Evolutionary conservation across 2,113 vertebrate species (phyloP).

Genomic region (Jacana jacana): DNA sequence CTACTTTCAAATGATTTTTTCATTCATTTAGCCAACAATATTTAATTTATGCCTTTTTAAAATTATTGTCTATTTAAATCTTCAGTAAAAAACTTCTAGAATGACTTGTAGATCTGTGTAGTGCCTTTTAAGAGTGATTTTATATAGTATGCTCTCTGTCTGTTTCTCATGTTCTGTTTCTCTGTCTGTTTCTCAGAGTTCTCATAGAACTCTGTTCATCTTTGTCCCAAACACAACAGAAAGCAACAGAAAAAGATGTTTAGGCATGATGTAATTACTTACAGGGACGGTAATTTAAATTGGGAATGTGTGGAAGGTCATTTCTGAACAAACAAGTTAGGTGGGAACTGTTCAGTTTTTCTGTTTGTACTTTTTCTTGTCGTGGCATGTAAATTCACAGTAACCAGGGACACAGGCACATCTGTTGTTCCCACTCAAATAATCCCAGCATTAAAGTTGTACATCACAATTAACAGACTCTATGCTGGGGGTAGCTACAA

Average conservation of each 20-base stretch:
- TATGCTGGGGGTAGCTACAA: not conserved
- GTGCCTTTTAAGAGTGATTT: not conserved
- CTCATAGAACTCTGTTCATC: not conserved
- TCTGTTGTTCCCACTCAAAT: not conserved
- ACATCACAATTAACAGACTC: not conserved
- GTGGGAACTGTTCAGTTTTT: not conserved
- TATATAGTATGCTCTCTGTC: not conserved
- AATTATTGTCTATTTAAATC: not conserved
- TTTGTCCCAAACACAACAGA: not conserved
- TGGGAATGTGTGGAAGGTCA: not conserved
- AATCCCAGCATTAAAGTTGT: not conserved
- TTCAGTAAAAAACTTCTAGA: not conserved
- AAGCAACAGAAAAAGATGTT: not conserved
- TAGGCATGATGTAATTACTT: not conserved
- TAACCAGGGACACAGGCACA: not conserved
- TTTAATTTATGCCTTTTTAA: not conserved
- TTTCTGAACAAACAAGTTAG: not conserved
- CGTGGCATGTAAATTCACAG: not conserved
- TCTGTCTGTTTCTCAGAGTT: too few relatives aligned
- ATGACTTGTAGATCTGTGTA: not conserved
- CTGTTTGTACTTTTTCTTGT: not conserved
- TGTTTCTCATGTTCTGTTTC: rapidly evolving
- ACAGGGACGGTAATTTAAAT: not conserved
- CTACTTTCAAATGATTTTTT: not conserved
- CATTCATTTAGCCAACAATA: not conserved